A percentile compares a stretch with the other conserved stretches of the same genome.
Conservation (phyloP, 2,888 invertebrate genomes). For the Metacarcinus magister region DNA sequence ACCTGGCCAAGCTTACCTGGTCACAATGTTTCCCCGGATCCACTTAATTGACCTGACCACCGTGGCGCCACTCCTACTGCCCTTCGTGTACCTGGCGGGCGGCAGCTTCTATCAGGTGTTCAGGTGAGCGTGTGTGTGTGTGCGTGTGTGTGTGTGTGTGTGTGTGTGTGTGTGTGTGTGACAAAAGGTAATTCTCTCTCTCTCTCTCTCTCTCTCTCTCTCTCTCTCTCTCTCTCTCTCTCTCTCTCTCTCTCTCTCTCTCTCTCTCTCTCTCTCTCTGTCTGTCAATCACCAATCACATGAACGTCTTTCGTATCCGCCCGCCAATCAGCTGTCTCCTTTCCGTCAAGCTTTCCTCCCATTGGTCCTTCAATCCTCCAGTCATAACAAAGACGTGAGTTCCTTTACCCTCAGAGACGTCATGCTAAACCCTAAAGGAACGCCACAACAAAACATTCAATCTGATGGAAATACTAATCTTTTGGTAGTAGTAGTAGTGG, state of each 20-base stretch:
- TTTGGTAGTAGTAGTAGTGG: conserved; percentile 52
- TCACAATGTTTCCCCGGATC: conserved; percentile 68
- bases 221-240: background rate
- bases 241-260: background rate
- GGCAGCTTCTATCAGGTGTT: conserved; percentile 81
- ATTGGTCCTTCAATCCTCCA: too few species aligned
- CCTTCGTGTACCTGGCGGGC: conserved; percentile 81
- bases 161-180: conserved; percentile 1
- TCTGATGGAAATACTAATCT: too few species aligned
- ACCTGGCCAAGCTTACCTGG: background rate
- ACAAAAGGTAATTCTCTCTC: background rate
- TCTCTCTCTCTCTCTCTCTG: background rate
- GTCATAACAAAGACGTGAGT: too few species aligned
- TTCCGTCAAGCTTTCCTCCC: background rate
- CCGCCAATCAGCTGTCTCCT: background rate
- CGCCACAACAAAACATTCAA: too few species aligned
- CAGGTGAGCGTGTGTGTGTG: conserved; percentile 72
- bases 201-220: conserved; percentile 50
- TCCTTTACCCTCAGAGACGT: too few species aligned
- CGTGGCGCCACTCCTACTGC: conserved; percentile 81
- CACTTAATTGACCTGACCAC: conserved; percentile 82
- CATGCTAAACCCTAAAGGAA: too few species aligned
- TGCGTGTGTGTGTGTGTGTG: conserved; percentile 13
- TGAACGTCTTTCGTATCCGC: too few species aligned
- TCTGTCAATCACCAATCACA: background rate